phyloP scores from a whole-genome alignment of 2,113 vertebrate genomes.

The Scalopus aquaticus region DNA sequence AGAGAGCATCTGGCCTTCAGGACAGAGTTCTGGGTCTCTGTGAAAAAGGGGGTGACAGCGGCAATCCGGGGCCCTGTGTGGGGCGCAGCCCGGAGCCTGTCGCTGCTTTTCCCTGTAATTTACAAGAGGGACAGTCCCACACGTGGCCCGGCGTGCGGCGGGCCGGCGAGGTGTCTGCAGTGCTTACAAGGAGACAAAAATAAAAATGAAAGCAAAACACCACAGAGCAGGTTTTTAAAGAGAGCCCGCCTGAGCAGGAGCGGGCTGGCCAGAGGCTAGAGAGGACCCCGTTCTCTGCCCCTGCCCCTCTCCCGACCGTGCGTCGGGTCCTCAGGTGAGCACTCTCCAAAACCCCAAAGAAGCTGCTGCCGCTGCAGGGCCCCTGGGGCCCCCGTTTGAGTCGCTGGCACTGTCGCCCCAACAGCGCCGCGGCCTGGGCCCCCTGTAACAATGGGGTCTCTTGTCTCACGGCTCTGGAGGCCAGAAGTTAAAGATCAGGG shows the following conservation, averaged over 20 bases:
- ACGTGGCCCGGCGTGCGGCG: not conserved
- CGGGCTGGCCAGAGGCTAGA: no score
- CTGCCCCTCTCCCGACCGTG: not conserved
- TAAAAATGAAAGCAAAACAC: not conserved
- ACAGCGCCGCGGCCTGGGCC: not conserved
- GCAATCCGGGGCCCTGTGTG: rapidly evolving
- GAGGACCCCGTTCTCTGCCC: not conserved
- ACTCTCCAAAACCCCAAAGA: not conserved
- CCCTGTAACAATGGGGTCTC: not conserved
- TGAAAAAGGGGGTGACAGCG: no score
- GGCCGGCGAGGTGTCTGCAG: not conserved
- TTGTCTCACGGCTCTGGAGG: not conserved
- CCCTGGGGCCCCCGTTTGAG: not conserved
- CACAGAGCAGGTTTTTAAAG: not conserved
- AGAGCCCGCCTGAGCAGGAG: no score
- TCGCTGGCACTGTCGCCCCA: not conserved
- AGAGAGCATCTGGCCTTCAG: not conserved
- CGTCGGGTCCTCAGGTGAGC: not conserved
- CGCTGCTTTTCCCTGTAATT: no score
- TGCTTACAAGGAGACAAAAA: not conserved
- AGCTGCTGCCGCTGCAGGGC: not conserved
- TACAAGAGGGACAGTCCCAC: not conserved
- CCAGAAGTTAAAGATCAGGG: not conserved
- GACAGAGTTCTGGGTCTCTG: no score
- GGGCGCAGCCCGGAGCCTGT: not conserved